Percentiles rank a stretch among this genome's conserved stretches.
Evolutionary conservation across 2,888 invertebrate genomes (phyloP).

Genomic region (Drosophila colorata): DNA sequence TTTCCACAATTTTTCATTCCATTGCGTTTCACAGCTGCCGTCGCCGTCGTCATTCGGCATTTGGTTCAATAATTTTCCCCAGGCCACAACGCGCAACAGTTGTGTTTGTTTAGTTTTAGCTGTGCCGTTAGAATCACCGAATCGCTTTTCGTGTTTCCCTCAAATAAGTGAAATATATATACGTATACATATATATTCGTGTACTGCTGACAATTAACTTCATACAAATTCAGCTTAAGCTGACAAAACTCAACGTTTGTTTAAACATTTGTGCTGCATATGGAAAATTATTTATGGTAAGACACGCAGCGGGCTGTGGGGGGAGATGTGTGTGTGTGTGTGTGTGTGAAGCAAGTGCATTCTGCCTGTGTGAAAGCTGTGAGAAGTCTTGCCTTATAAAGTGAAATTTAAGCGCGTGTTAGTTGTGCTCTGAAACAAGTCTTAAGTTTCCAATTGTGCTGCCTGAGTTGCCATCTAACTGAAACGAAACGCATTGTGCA

Average conservation of each 20-base stretch:
- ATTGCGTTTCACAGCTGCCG: constrained; percentile 35
- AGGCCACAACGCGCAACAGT: constrained; percentile 57
- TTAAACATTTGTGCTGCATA: constrained; percentile 31
- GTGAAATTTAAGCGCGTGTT: constrained; percentile 34
- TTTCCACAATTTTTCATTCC: constrained; percentile 69
- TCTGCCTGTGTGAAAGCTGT: constrained; percentile 36
- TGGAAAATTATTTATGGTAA: constrained; percentile 57
- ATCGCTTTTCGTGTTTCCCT: constrained; percentile 7
- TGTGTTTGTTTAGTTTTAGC: constrained; percentile 73
- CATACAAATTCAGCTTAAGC: constrained; percentile 1
- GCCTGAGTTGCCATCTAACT: constrained; percentile 17
- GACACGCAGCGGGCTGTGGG: background rate
- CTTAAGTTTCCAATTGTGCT: constrained; percentile 13
- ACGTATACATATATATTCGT: constrained; percentile 1
- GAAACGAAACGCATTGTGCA: constrained; percentile 30
- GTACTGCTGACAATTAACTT: background rate
- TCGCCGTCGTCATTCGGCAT: constrained; percentile 24
- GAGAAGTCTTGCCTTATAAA: constrained; percentile 36
- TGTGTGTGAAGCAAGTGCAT: constrained; percentile 25
- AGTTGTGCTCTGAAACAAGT: constrained; percentile 24
- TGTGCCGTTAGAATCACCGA: constrained; percentile 47
- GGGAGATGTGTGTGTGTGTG: constrained; percentile 1
- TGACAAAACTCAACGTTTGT: constrained; percentile 15
- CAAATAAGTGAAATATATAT: constrained; percentile 7
- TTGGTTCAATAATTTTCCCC: constrained; percentile 64